A percentile compares a stretch with the other conserved stretches of the same genome.
These are phyloP conservation scores for Lepidurus couesii DNA, from an alignment of 1,140 invertebrate genomes.

Conservation along the genomic window DNA sequence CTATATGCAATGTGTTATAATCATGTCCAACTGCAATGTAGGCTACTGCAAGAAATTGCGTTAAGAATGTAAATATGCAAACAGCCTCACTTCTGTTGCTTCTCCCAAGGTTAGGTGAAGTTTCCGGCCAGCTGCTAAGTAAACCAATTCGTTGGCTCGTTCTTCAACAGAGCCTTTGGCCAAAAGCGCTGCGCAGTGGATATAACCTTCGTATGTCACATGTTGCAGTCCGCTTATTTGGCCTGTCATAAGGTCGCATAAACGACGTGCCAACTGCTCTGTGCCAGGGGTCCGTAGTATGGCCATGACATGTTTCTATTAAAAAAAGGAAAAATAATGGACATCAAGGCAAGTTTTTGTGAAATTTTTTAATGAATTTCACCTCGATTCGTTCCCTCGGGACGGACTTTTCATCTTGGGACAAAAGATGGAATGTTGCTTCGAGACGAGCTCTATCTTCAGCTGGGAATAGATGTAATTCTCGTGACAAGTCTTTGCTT, in stretches of 20 bases:
- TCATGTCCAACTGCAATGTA: no score
- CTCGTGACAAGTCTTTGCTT: conserved; percentile 23
- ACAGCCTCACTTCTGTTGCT: neutral
- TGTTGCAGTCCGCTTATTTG: conserved; percentile 29
- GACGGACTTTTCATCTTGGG: neutral
- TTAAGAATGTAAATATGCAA: neutral
- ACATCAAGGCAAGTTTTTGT: neutral
- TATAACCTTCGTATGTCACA: conserved; percentile 30
- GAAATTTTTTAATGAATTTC: neutral
- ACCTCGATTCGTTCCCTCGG: conserved; percentile 19
- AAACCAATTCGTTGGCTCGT: conserved; percentile 28
- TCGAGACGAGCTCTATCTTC: conserved; percentile 1
- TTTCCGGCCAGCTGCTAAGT: conserved; percentile 22
- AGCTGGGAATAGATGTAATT: conserved; percentile 24
- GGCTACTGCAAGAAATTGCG: no score
- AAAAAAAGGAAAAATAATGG: neutral
- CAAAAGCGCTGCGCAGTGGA: conserved; percentile 34
- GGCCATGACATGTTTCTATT: conserved; percentile 16
- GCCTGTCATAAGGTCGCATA: conserved; percentile 33
- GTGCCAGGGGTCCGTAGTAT: conserved; percentile 1
- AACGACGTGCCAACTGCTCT: neutral
- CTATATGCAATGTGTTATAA: neutral
- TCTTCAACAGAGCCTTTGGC: conserved; percentile 32
- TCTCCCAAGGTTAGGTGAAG: conserved; percentile 20
- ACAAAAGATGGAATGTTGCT: neutral